phyloP scores from a whole-genome alignment of 2,113 vertebrate genomes.

The Motacilla alba region DNA sequence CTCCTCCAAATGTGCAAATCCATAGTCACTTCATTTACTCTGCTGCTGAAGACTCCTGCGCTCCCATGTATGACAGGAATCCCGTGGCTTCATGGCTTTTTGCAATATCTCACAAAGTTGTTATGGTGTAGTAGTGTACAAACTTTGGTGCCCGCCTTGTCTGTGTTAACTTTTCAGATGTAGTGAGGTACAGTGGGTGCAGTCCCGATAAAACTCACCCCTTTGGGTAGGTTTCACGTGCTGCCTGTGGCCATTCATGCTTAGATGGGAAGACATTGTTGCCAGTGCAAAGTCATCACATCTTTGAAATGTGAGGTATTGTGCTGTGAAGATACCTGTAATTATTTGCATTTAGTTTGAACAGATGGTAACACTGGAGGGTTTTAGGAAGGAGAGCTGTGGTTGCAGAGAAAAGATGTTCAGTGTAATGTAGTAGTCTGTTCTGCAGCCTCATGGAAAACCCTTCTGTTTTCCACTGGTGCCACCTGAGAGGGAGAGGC shows the following conservation, averaged over 20 bases:
- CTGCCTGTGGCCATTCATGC: neutral
- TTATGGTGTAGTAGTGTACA: rapidly evolving
- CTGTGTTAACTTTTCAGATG: neutral
- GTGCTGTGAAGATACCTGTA: neutral
- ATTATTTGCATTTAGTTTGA: neutral
- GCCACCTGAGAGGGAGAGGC: rapidly evolving
- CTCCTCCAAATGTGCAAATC: neutral
- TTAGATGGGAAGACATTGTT: neutral
- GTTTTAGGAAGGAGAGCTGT: neutral
- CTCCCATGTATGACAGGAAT: neutral
- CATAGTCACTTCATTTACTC: neutral
- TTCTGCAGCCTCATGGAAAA: neutral
- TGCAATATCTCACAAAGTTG: neutral
- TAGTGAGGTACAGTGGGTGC: neutral
- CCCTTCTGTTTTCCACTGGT: neutral
- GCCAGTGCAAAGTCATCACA: neutral
- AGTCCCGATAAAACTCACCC: neutral
- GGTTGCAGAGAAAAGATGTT: neutral
- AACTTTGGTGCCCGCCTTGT: neutral
- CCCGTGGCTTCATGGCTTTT: neutral
- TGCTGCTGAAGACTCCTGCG: neutral
- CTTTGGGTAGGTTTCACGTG: neutral
- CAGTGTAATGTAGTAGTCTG: rapidly evolving
- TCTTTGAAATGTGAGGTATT: neutral
- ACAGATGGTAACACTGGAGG: rapidly evolving